phyloP scores from a whole-genome alignment of 2,888 invertebrate genomes.

The Agriopis leucophaearia region DNA sequence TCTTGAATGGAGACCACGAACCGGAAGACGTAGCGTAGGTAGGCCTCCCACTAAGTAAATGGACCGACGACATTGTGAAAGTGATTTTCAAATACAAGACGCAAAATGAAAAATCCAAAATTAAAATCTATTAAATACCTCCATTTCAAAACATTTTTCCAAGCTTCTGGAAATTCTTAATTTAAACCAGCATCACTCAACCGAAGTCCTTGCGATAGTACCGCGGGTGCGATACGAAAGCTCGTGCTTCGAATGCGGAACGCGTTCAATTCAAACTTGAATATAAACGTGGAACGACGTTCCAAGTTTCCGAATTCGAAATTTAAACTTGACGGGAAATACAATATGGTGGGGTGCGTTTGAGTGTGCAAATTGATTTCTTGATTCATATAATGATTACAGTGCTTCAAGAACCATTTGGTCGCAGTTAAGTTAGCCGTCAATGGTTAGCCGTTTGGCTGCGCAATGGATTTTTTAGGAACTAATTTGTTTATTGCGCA shows the following conservation, averaged over 20 bases:
- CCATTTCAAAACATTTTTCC: background rate
- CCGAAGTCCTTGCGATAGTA: slow-evolving; percentile 54
- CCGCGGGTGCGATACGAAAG: slow-evolving; percentile 74
- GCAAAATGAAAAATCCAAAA: background rate
- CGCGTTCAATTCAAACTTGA: slow-evolving; percentile 82
- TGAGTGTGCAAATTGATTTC: slow-evolving; percentile 27
- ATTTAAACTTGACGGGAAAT: slow-evolving; percentile 81
- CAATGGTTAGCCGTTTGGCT: too few species aligned
- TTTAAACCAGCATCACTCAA: slow-evolving; percentile 55
- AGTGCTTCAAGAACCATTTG: background rate
- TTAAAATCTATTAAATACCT: background rate
- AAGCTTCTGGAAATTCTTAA: slow-evolving; percentile 14
- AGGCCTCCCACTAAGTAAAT: too few species aligned
- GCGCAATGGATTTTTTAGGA: too few species aligned
- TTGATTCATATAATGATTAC: slow-evolving; percentile 3
- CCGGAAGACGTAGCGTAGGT: too few species aligned
- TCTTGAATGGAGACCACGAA: too few species aligned
- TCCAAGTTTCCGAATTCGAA: slow-evolving; percentile 82
- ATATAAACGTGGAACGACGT: slow-evolving; percentile 78
- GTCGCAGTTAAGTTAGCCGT: too few species aligned
- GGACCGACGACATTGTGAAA: too few species aligned
- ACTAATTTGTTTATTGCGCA: too few species aligned
- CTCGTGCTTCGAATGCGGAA: slow-evolving; percentile 80
- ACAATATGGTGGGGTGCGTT: slow-evolving; percentile 67
- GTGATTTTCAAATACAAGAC: too few species aligned